These are phyloP conservation scores for Andrena flavipes DNA, from an alignment of 2,888 invertebrate species.

Conservation along the genomic window DNA sequence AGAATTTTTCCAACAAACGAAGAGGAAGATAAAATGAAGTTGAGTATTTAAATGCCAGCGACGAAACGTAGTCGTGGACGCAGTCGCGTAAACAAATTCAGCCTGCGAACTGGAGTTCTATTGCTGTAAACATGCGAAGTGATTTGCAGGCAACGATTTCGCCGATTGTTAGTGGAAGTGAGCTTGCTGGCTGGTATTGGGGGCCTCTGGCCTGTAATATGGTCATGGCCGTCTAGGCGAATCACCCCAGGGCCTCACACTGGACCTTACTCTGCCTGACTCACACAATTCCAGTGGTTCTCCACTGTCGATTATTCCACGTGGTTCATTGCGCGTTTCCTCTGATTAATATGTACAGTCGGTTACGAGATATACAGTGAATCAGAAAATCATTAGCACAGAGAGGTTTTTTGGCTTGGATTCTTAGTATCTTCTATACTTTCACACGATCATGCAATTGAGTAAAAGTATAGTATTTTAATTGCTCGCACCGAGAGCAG, in stretches of 20 bases:
- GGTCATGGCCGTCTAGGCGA: conserved; percentile 83
- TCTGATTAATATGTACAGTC: conserved; percentile 24
- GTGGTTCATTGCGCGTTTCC: conserved; percentile 1
- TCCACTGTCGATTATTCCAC: conserved; percentile 60
- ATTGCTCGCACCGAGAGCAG: no score
- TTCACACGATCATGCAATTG: no score
- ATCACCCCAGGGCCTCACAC: conserved; percentile 82
- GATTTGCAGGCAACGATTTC: conserved; percentile 49
- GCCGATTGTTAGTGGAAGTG: conserved; percentile 63
- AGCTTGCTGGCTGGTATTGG: conserved; percentile 70
- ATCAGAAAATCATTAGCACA: not conserved
- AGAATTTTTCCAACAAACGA: not conserved
- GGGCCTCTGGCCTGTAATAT: conserved; percentile 82
- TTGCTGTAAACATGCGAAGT: conserved; percentile 13
- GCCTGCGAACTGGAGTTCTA: not conserved
- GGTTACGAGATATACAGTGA: not conserved
- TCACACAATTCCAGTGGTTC: conserved; percentile 78
- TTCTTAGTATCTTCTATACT: no score
- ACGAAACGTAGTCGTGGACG: not conserved
- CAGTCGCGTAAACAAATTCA: conserved; percentile 17
- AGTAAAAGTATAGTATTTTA: no score
- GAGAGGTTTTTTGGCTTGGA: no score
- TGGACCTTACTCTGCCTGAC: conserved; percentile 76
- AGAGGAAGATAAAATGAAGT: not conserved
- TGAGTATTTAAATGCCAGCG: not conserved